phyloP scores from a whole-genome alignment of 2,113 vertebrate genomes.

The Tragelaphus scriptus region DNA sequence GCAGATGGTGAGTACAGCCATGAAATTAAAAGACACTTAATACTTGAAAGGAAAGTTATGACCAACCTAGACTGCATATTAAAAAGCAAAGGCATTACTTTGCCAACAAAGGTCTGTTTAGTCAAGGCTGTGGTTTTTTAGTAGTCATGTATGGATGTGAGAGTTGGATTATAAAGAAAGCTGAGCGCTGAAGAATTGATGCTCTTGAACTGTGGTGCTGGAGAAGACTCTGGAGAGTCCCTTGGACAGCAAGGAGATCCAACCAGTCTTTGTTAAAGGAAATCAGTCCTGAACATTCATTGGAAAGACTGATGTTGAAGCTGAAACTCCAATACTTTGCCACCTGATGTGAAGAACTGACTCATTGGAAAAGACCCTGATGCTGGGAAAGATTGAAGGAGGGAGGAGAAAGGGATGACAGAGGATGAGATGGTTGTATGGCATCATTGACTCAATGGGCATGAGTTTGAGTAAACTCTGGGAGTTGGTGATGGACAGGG shows the following conservation, averaged over 20 bases:
- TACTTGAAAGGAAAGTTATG: not conserved
- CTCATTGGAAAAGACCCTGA: not conserved
- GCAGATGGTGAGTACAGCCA: not conserved
- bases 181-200: fast-evolving
- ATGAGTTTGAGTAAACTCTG: not conserved
- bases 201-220: not conserved
- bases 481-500: not conserved
- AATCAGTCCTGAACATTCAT: not conserved
- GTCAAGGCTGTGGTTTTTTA: not conserved
- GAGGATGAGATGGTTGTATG: not conserved
- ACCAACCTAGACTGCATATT: not conserved
- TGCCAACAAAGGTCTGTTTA: not conserved
- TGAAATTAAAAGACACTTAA: not conserved
- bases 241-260: not conserved
- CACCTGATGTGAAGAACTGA: not conserved
- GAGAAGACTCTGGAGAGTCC: not conserved
- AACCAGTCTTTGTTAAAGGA: not conserved
- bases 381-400: not conserved
- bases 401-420: not conserved
- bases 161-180: not conserved
- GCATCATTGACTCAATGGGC: not conserved
- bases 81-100: not conserved
- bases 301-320: not conserved
- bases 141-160: not conserved
- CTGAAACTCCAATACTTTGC: not conserved